These are phyloP conservation scores for Ruditapes philippinarum DNA, from an alignment of 1,140 invertebrate species.

Conservation along the genomic window DNA sequence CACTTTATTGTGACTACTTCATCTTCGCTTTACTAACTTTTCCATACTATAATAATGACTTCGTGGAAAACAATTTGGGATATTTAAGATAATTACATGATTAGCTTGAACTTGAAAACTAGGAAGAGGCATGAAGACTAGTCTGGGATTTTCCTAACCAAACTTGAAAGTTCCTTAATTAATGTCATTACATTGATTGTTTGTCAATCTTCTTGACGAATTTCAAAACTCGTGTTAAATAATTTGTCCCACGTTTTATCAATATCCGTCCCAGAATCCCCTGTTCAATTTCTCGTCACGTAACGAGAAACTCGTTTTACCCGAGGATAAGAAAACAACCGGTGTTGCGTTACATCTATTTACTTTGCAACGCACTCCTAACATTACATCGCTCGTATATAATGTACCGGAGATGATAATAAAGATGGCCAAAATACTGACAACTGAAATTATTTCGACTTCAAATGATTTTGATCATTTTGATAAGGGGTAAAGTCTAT, in stretches of 20 bases:
- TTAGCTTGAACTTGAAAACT: too few relatives aligned
- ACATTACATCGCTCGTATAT: conserved; percentile 42
- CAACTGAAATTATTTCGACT: conserved; percentile 45
- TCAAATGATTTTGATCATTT: conserved; percentile 57
- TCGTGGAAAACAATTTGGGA: too few relatives aligned
- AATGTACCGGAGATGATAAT: neutral
- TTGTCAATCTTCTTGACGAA: too few relatives aligned
- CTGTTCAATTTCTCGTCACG: neutral
- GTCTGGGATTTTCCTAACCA: too few relatives aligned
- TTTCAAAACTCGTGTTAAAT: too few relatives aligned
- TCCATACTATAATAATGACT: too few relatives aligned
- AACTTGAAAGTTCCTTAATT: too few relatives aligned
- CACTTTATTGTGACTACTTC: too few relatives aligned
- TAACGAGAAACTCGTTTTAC: neutral
- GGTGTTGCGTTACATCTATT: conserved; percentile 14
- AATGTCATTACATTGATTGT: too few relatives aligned
- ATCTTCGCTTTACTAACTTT: too few relatives aligned
- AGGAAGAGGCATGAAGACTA: too few relatives aligned
- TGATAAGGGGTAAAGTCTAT: conserved; percentile 45
- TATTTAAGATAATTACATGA: too few relatives aligned
- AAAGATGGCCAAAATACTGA: conserved; percentile 17
- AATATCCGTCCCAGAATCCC: neutral
- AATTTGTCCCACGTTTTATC: neutral
- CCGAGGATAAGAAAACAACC: neutral
- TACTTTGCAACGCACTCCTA: conserved; percentile 7